Conservation (phyloP, 2,797 vertebrate genomes). For the Ambastaia sidthimunki region DNA sequence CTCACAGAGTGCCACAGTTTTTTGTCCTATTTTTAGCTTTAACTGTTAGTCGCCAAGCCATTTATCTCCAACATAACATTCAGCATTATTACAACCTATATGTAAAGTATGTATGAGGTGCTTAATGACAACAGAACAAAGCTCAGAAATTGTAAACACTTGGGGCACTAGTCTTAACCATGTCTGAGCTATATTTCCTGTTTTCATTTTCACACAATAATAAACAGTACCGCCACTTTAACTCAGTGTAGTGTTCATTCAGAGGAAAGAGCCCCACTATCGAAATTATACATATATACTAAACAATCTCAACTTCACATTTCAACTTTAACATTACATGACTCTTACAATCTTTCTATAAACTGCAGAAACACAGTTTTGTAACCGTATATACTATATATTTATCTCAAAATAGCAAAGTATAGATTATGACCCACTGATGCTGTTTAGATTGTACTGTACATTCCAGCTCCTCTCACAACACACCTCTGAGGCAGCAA, state of each 20-base stretch:
- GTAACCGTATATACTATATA: neutral
- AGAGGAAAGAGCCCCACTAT: neutral
- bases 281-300: neutral
- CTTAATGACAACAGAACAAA: neutral
- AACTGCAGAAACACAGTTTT: neutral
- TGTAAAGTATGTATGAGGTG: neutral
- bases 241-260: neutral
- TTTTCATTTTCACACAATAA: neutral
- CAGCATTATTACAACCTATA: neutral
- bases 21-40: slow-evolving; percentile 30
- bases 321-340: neutral
- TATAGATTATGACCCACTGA: neutral
- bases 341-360: neutral
- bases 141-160: neutral
- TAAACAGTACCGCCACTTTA: neutral
- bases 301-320: neutral
- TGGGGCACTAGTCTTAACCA: neutral
- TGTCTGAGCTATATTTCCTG: neutral
- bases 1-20: neutral
- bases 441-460: neutral
- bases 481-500: neutral
- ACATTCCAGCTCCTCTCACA: neutral
- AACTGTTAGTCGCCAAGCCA: neutral
- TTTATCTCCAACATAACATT: neutral
- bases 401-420: neutral